Base-by-base conservation (phyloP, 2,888 invertebrate species). In the Asteroscopus sphinx region DNA sequence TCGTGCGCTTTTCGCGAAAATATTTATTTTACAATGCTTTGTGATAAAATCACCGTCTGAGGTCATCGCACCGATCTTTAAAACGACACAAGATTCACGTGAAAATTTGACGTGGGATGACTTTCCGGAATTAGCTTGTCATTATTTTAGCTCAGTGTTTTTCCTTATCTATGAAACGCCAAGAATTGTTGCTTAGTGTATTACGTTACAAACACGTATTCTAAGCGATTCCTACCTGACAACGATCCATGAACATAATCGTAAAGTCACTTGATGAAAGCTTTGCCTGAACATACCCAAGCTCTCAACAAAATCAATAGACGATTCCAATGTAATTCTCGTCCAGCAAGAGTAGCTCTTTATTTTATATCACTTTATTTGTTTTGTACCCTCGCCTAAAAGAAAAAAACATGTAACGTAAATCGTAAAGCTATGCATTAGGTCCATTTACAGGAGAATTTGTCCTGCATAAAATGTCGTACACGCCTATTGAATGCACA, bases 31-130 rank as follows among this genome's bases (percentile, higher is more conserved):
- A 80, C 64, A 64, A 69, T 69, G 76, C 80, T 81, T 87, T 81
- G 57, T 73, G 86, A 88, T 87, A 84, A 81, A 61, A 85, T 87
- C 87, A 40, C 81, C 77, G 82, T 64, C 48, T 13, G 75, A 71
- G 84, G 80, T 87, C 85, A 76, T 75, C 80, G 83, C 60, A 72
- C 82, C 71, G 69, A 76, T 81, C 68, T 76, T 64, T 60, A 68
- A 71, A 76, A 73, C 46, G 73, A 75, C 74, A 70, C 61, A 71
- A 63, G 58, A 69, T 72, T 77, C 66, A 65, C 55, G 57, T 62
- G 55, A 77, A 76, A 75, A 69, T 73, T 73, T 68, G 51, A 73
- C 61, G 64, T 71, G 36, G 52, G 57, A 69, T 73, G 56, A 71
- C 37, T 81, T 76, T 72, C 56, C 55, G 68, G 76, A 77, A 77